Percentiles rank a stretch among this genome's conserved stretches.
phyloP scores from a whole-genome alignment of 2,888 invertebrate genomes.

The Standfussiana lucernea region DNA sequence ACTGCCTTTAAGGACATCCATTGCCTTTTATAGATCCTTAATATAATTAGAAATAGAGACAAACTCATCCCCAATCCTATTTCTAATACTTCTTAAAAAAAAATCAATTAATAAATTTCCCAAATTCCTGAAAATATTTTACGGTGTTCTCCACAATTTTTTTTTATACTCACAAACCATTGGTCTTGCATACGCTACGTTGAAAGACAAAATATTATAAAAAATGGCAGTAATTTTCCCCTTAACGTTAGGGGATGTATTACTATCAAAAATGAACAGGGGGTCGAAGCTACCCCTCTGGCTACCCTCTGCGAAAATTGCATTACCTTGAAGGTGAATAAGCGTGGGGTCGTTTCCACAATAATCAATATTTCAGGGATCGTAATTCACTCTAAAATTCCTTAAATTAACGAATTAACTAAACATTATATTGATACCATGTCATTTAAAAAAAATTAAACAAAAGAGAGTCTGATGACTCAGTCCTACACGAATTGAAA shows the following conservation, averaged over 20 bases:
- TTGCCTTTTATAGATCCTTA: background rate
- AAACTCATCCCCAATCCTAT: background rate
- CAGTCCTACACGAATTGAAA: background rate
- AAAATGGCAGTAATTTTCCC: background rate
- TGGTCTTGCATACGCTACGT: background rate
- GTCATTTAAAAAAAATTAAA: background rate
- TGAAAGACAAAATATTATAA: background rate
- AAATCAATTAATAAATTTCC: background rate
- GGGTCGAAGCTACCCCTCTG: background rate
- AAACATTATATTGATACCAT: background rate
- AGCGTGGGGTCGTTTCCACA: no score
- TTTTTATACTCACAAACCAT: background rate
- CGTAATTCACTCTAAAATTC: background rate
- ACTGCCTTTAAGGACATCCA: background rate
- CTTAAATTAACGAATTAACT: background rate
- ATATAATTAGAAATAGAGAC: background rate
- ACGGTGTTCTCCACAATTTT: no score
- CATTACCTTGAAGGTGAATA: background rate
- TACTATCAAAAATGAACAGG: slow-evolving; percentile 5
- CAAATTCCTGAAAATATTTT: background rate
- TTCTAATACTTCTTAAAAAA: background rate
- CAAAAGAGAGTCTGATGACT: background rate
- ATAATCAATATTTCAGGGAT: background rate
- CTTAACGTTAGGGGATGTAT: background rate
- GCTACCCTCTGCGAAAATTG: background rate